These are phyloP conservation scores for Pseudococcus jackbeardsleyi DNA, from an alignment of 2,888 invertebrate species.

Conservation along the genomic window DNA sequence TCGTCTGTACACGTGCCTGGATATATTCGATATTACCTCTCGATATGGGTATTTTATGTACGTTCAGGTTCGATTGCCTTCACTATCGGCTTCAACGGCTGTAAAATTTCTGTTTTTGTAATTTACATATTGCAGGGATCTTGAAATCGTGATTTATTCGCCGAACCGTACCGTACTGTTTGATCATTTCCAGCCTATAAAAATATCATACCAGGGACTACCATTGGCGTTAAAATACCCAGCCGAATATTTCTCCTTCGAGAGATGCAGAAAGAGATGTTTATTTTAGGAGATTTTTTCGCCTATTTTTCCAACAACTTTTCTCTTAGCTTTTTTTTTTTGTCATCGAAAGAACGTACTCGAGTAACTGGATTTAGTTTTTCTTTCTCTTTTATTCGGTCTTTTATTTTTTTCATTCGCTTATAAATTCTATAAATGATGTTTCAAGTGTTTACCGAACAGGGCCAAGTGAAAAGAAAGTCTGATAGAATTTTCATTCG, in stretches of 20 bases:
- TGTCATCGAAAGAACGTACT: too few species aligned
- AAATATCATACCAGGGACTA: not conserved
- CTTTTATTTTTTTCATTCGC: too few species aligned
- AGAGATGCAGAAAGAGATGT: not conserved
- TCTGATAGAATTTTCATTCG: not conserved
- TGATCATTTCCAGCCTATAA: not conserved
- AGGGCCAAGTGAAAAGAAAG: not conserved
- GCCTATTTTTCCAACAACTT: not conserved
- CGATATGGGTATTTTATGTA: constrained; percentile 6
- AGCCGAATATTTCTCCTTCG: too few species aligned
- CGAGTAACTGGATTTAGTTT: not conserved
- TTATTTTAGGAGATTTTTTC: constrained; percentile 7
- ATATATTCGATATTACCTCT: not conserved
- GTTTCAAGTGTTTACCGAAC: constrained; percentile 3
- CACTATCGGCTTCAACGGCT: not conserved
- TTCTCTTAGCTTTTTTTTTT: not conserved
- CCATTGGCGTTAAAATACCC: too few species aligned
- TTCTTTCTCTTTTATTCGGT: not conserved
- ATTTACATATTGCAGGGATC: not conserved
- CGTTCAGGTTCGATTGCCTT: not conserved
- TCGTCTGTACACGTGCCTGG: not conserved
- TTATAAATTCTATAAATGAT: constrained; percentile 13
- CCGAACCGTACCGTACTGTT: not conserved
- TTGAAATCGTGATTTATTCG: not conserved
- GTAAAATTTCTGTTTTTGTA: not conserved